Evolutionary conservation across 2,113 vertebrate species (phyloP).

Genomic region (Vulpes vulpes): DNA sequence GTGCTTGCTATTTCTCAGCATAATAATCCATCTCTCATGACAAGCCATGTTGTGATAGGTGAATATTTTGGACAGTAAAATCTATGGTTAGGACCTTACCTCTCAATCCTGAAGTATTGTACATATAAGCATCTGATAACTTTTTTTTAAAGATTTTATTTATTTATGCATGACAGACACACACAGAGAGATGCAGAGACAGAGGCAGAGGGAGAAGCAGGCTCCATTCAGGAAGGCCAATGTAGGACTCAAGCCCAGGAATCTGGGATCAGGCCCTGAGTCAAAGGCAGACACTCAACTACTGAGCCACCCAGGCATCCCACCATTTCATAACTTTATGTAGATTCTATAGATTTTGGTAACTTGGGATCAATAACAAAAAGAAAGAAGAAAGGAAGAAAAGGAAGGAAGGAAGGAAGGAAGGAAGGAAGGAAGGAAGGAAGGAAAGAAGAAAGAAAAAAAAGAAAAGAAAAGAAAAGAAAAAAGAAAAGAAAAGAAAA

Average conservation of each 20-base stretch:
- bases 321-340: not conserved
- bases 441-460: not conserved
- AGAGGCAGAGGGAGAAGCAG: too few species aligned
- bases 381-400: too few species aligned
- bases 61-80: not conserved
- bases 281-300: too few species aligned
- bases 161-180: too few species aligned
- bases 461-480: not conserved
- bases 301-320: too few species aligned
- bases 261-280: too few species aligned
- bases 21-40: not conserved
- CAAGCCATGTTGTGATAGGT: not conserved
- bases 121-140: not conserved
- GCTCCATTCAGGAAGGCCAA: too few species aligned
- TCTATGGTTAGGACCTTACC: not conserved
- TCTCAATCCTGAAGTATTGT: not conserved
- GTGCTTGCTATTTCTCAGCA: not conserved
- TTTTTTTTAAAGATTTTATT: too few species aligned
- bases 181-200: too few species aligned
- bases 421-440: fast-evolving
- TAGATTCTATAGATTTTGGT: not conserved
- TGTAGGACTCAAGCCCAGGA: too few species aligned
- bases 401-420: too few species aligned
- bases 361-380: not conserved
- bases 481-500: too few species aligned